phyloP scores from a whole-genome alignment of 2,113 vertebrate species.

The Tenebrosternarchus preto region DNA sequence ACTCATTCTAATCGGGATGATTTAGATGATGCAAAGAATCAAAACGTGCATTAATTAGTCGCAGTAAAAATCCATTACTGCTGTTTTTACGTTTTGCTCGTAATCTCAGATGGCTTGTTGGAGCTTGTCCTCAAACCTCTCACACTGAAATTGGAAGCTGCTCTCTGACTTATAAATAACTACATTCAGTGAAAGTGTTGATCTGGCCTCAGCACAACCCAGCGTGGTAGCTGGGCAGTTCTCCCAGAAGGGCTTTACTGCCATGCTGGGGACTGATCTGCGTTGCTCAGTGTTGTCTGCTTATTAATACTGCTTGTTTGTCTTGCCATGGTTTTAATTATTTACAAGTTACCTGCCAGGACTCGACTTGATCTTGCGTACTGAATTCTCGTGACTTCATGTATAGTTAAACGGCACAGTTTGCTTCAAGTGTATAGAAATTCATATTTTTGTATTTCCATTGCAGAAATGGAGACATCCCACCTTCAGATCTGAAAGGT shows the following conservation, averaged over 20 bases:
- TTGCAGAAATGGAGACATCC: constrained; percentile 68
- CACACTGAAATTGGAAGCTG: not conserved
- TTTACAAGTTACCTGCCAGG: no score
- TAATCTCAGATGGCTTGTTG: not conserved
- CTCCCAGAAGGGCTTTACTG: no score
- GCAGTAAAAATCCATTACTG: not conserved
- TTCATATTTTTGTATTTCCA: not conserved
- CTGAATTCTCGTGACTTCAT: no score
- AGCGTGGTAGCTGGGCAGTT: no score
- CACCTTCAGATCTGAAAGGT: constrained; percentile 68
- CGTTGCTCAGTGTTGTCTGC: no score
- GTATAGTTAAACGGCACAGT: not conserved
- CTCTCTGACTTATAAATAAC: not conserved
- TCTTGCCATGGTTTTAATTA: no score
- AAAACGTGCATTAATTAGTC: not conserved
- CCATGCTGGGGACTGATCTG: no score
- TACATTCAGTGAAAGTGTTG: no score
- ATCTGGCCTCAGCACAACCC: no score
- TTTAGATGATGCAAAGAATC: not conserved
- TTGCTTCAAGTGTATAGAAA: not conserved
- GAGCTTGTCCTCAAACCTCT: not conserved
- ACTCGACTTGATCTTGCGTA: no score
- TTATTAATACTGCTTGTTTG: no score
- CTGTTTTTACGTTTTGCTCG: not conserved
- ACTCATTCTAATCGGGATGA: not conserved